Base-by-base conservation (phyloP, 2,113 vertebrate genomes). In the Felis chaus region DNA sequence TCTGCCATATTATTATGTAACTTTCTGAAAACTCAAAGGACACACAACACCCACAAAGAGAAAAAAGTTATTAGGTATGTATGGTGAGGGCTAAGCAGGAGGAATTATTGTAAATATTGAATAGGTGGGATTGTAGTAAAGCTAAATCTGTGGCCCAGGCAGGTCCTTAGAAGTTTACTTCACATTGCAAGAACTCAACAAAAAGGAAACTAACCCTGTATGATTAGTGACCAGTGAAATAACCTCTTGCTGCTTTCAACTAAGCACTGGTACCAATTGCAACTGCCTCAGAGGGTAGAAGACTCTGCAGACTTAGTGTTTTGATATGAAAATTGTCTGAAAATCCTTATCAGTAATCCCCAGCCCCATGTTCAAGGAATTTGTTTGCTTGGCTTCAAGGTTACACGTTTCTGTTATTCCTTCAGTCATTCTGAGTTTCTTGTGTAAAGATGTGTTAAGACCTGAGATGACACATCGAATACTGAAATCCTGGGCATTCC, bases 11-110 rank as follows among this genome's bases (percentile, higher is more conserved):
- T 79, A 80, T 57, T 36, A 45, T 6, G 9, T 21, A 81, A 73
- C 25, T 89, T 95, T 82, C 25, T 63, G 39, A 79, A 96, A 90
- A 95, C 68, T 9, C 2, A 15, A 91, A 93, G 29, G n/a, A 91
- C 33, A 73, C 29, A 31, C 21, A 95, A 81, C 1, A 53, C 3
- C 48, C 4, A 63, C 4, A 57, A 45, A 76, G 12, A 92, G 2
- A 41, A 88, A 88, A 92, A 91, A 71, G n/a, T 84, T 79, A 83
- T 23, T 76, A 80, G n/a, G 13, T 48, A 0, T 12, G 7, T 89
- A 65, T 13, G 29, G 19, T 50, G 16, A 81, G 23, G 7, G 7
- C 5, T 69, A 63, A 85, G 33, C 61, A 23, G 69, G 19, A 89
- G 21, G 31, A 91, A 73, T 88, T 90, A 33, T 57, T 55, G n/a